Evolutionary conservation across 2,888 invertebrate species (phyloP), one percentile per base, ranked within the genome.

Genomic region (Nemurella pictetii): DNA sequence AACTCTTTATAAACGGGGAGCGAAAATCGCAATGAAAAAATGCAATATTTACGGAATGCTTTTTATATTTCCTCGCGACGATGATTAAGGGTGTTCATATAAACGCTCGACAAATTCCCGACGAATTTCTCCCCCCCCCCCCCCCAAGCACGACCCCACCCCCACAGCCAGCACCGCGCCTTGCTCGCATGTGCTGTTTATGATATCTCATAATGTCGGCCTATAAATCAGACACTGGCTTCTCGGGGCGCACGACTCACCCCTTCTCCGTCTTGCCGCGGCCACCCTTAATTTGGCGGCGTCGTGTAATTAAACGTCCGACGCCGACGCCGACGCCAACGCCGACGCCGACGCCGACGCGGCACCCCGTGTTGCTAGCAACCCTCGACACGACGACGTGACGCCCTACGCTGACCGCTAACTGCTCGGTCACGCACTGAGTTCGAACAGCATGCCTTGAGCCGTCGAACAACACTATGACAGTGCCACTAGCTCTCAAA

Each of bases 131-230:
- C n/a, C 72, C 72, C 5, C 55, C 5, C 55, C 55, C 55, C 55
- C 1, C 55, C 12, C 55, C 55, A 3, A 12, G 15, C 55, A 20
- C 55, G n/a, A n/a, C 55, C 55, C 55, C 9, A 15, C 20, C 55
- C 55, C 55, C 35, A 35, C 35, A 4, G 35, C 5, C 12, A 7
- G 4, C 35, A 4, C 35, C 35, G 35, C 35, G 35, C 12, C 2
- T n/a, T 20, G 55, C 55, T 55, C n/a, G 81, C 82, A 55, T 72
- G 55, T 36, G 85, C 84, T 85, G 84, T 85, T 85, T 85, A 85
- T 84, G 84, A 86, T 85, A 84, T 83, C 86, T 86, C 86, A 86
- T 86, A 86, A 86, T 36, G 86, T 29, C 85, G 9, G 83, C 83
- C 85, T 83, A 86, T 86, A 86, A 86, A 86, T 86, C 86, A 86